Conservation (phyloP, 2,888 invertebrate genomes). For the Limnephilus lunatus region DNA sequence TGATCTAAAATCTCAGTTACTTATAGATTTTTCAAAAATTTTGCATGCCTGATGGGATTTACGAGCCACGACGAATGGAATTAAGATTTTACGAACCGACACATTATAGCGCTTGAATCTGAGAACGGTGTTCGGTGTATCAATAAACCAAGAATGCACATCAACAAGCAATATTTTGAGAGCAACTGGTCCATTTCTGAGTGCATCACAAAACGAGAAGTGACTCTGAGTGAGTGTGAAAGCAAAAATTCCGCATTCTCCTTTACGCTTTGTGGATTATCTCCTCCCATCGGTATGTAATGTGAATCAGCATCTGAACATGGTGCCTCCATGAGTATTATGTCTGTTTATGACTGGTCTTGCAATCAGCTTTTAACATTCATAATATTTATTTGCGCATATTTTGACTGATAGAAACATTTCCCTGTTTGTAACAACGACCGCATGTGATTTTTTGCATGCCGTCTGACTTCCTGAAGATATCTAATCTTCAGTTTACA, state of each 20-base stretch:
- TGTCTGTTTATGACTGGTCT: constrained; percentile 21
- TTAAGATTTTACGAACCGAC: neutral
- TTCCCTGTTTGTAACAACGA: neutral
- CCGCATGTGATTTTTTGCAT: neutral
- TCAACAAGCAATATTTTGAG: neutral
- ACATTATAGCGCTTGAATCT: neutral
- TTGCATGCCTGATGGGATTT: neutral
- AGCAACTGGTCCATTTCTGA: neutral
- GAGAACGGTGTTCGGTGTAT: too few relatives aligned
- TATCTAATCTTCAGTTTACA: neutral
- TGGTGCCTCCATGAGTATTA: neutral
- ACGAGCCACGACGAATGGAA: neutral
- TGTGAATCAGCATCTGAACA: constrained; percentile 15
- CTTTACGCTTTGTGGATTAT: constrained; percentile 32
- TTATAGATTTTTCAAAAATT: neutral
- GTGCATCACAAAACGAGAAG: neutral
- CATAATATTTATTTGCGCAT: neutral
- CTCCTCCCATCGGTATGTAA: constrained; percentile 22
- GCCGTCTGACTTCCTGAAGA: neutral
- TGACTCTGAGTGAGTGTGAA: constrained; percentile 21
- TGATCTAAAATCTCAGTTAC: neutral
- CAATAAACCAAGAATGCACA: neutral
- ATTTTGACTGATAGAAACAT: neutral
- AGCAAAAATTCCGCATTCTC: constrained; percentile 17
- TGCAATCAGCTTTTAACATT: neutral